phyloP scores from a whole-genome alignment of 92 coral and sea anemone species.

The Diadumene lineata region DNA sequence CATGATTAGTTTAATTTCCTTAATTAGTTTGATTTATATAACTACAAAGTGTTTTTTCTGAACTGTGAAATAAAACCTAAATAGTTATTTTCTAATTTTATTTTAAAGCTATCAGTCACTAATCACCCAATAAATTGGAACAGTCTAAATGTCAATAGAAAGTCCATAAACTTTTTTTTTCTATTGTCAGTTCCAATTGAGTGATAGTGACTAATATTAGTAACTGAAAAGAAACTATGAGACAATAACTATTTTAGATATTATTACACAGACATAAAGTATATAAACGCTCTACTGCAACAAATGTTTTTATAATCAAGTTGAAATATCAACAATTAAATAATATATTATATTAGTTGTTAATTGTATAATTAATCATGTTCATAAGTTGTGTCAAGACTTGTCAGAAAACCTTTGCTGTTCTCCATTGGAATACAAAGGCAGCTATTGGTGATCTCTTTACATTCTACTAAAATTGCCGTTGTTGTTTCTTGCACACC shows the following conservation, averaged over 20 bases:
- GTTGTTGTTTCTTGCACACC: neutral
- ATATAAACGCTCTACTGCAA: neutral
- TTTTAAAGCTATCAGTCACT: too few species aligned
- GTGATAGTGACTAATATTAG: neutral
- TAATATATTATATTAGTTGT: neutral
- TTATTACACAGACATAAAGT: neutral
- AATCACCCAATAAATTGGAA: too few species aligned
- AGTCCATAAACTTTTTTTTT: too few species aligned
- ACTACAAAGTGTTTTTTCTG: too few species aligned
- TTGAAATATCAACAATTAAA: too few species aligned
- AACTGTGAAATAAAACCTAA: too few species aligned
- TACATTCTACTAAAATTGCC: neutral
- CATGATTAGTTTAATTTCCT: too few species aligned
- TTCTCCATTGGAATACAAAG: neutral
- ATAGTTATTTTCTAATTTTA: too few species aligned
- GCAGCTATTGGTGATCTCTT: neutral
- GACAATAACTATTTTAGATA: neutral
- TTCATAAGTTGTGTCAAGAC: constrained; percentile 9
- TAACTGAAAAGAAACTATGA: neutral
- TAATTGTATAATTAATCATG: constrained; percentile 4
- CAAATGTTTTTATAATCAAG: neutral
- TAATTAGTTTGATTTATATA: too few species aligned
- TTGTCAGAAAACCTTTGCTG: neutral
- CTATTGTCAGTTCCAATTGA: too few species aligned
- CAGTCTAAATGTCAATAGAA: too few species aligned